Percentiles rank a stretch among this genome's conserved stretches.
These are phyloP conservation scores for Spea hammondii DNA, from an alignment of 2,797 vertebrate species.

Conservation along the genomic window DNA sequence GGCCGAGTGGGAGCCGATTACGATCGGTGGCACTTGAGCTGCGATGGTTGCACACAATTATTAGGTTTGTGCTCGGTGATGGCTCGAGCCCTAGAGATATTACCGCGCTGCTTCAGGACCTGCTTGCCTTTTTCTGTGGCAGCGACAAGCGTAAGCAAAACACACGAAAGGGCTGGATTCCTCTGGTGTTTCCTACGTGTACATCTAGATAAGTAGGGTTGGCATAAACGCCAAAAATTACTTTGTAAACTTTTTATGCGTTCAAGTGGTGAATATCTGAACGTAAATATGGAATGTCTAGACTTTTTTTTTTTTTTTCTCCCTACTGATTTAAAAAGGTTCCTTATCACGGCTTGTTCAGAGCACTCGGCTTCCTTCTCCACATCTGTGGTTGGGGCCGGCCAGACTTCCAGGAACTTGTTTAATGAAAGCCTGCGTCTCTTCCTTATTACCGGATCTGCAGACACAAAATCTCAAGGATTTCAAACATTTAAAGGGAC, in stretches of 20 bases:
- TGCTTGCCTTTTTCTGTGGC: too few relatives aligned
- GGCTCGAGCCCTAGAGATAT: background rate
- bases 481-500: too few relatives aligned
- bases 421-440: background rate
- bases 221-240: too few relatives aligned
- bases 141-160: too few relatives aligned
- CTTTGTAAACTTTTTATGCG: too few relatives aligned
- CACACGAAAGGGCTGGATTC: too few relatives aligned
- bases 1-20: background rate
- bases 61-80: background rate
- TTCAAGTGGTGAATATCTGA: too few relatives aligned
- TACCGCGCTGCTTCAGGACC: too few relatives aligned
- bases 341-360: slow-evolving; percentile 40
- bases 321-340: slow-evolving; percentile 25
- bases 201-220: too few relatives aligned
- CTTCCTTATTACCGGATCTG: slow-evolving; percentile 11
- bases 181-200: too few relatives aligned
- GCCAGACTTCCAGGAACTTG: slow-evolving; percentile 6
- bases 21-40: background rate
- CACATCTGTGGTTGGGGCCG: slow-evolving; percentile 32
- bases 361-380: slow-evolving; percentile 24
- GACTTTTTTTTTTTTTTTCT: background rate
- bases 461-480: background rate
- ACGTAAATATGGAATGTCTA: too few relatives aligned
- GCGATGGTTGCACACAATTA: background rate